Evolutionary conservation across 37 sponge, comb jelly and placozoan species (phyloP), one percentile per base, ranked within the genome.

Genomic region (Amphimedon queenslandica): DNA sequence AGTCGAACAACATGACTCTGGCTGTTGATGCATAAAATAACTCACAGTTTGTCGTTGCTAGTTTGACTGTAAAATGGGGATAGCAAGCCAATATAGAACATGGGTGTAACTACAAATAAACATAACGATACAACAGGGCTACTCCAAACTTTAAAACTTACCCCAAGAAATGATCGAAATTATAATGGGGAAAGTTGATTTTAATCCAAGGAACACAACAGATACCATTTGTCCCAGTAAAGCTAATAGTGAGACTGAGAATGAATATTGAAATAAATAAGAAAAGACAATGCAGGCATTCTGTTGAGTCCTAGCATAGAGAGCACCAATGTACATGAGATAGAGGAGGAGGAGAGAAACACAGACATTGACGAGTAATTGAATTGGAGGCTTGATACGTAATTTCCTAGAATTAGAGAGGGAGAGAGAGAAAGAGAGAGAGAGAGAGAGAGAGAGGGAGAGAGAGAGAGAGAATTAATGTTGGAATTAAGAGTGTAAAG

Each of bases 61-160:
- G n/a, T n/a, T n/a, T n/a, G n/a, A n/a, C n/a, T n/a, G n/a, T n/a
- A 8, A 47, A 60, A 60, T 25, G 61, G 61, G 5, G 21, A 6
- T 11, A 60, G 5, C 27, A 60, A 60, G 27, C 61, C 28, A 60
- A 60, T 60, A 25, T 60, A 60, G 61, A 60, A 60, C 21, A n/a
- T 13, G 27, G 61, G 61, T 25, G 21, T n/a, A 25, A 60, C 61
- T 60, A n/a, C 27, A 11, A 25, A 60, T 6, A 60, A 60, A 25
- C 21, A n/a, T 13, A n/a, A 60, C 28, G 5, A 60, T 60, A n/a
- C 21, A 25, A 60, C 5, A 25, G 5, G 21, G 27, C 21, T 60
- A 60, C 27, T 60, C 5, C 61, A 13, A 60, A 18, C 13, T 18
- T 8, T 47, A 60, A 25, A 60, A n/a, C 61, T n/a, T 60, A 60